Percentiles rank a stretch among this genome's conserved stretches.
Conservation (phyloP, 2,797 vertebrate genomes). For the Brotula barbata region DNA sequence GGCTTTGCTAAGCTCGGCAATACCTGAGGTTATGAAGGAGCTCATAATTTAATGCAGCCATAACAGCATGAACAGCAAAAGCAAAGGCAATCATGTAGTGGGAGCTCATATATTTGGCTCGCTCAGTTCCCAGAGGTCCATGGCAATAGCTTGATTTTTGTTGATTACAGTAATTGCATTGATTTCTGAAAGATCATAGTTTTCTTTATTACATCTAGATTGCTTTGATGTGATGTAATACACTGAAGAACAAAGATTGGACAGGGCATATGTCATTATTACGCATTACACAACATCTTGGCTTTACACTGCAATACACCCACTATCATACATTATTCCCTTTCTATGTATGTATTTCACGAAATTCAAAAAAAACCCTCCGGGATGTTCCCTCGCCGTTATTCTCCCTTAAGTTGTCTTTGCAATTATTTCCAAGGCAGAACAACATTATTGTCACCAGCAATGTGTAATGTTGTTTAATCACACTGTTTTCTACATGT, state of each 20-base stretch:
- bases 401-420: neutral
- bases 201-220: slow-evolving; percentile 55
- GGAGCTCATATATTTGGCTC: slow-evolving; percentile 52
- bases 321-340: neutral
- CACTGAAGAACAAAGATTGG: slow-evolving; percentile 46
- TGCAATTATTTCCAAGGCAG: neutral
- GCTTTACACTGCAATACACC: slow-evolving; percentile 20
- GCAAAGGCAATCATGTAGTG: slow-evolving; percentile 63
- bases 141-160: slow-evolving; percentile 54
- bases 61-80: slow-evolving; percentile 64
- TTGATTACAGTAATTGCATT: slow-evolving; percentile 69
- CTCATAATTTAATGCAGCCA: slow-evolving; percentile 69
- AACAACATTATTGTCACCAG: neutral
- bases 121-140: slow-evolving; percentile 60
- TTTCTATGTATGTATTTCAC: neutral
- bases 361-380: neutral
- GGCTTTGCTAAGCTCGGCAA: slow-evolving; percentile 64
- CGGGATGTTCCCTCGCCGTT: neutral
- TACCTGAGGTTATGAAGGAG: slow-evolving; percentile 71
- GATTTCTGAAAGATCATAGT: slow-evolving; percentile 61
- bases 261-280: slow-evolving; percentile 47
- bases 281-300: slow-evolving; percentile 31
- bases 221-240: slow-evolving; percentile 45
- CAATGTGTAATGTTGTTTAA: neutral
- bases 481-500: neutral